Evolutionary conservation across 2,113 vertebrate species (phyloP).

Genomic region (Malurus cyaneus): DNA sequence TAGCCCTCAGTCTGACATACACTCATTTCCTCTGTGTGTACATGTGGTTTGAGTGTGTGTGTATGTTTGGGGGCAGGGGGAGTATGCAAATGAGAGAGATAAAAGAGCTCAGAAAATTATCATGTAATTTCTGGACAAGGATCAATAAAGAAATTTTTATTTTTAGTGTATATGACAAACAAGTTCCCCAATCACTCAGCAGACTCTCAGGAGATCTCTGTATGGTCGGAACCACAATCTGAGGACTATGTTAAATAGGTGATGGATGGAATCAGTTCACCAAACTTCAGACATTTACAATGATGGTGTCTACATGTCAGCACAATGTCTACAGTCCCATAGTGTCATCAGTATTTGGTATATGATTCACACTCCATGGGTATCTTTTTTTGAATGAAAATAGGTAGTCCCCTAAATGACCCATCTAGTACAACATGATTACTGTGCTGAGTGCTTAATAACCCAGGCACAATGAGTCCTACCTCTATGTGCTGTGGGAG

Average conservation of each 20-base stretch:
- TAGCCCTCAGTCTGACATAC: background rate
- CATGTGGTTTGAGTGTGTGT: background rate
- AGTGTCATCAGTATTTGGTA: background rate
- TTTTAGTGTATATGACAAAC: background rate
- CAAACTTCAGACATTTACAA: background rate
- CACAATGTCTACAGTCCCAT: background rate
- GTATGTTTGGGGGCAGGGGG: fast-evolving
- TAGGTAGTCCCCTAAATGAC: background rate
- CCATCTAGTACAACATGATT: background rate
- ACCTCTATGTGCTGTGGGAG: background rate
- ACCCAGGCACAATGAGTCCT: background rate
- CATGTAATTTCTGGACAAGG: background rate
- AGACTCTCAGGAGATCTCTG: background rate
- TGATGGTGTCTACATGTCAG: background rate
- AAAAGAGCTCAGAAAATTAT: background rate
- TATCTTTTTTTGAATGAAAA: background rate
- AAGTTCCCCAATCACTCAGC: background rate
- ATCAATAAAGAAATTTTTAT: background rate
- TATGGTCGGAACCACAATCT: background rate
- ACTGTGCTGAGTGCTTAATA: background rate
- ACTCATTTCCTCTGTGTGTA: background rate
- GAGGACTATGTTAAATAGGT: background rate
- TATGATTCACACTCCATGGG: background rate
- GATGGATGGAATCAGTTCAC: background rate
- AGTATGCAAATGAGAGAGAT: background rate